A percentile compares a stretch with the other conserved stretches of the same genome.
phyloP scores from a whole-genome alignment of 2,888 invertebrate species.

The Congeria kusceri region DNA sequence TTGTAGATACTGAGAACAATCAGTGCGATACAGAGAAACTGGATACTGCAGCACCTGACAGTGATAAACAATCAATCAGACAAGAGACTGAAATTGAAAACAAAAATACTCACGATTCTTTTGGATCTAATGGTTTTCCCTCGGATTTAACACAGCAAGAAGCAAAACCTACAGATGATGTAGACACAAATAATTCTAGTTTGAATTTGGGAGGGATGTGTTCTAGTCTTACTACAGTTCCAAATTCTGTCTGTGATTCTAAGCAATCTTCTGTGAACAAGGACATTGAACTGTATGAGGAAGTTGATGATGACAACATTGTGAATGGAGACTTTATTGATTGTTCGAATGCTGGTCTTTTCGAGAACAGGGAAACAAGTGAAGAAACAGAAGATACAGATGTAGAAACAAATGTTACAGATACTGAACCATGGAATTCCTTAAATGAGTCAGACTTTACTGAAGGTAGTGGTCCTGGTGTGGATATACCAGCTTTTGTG shows the following conservation, averaged over 20 bases:
- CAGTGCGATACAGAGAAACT: too few relatives aligned
- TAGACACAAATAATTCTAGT: too few relatives aligned
- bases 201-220: too few relatives aligned
- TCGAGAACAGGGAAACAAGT: background rate
- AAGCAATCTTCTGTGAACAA: background rate
- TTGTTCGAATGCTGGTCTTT: slow-evolving; percentile 17
- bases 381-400: background rate
- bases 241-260: too few relatives aligned
- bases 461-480: background rate
- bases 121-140: background rate
- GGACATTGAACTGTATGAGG: background rate
- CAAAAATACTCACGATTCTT: background rate
- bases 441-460: slow-evolving; percentile 48
- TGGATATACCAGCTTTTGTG: slow-evolving; percentile 13
- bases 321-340: slow-evolving; percentile 40
- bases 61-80: too few relatives aligned
- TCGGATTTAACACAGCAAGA: too few relatives aligned
- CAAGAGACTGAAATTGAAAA: background rate
- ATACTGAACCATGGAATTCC: slow-evolving; percentile 54
- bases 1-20: too few relatives aligned
- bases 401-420: slow-evolving; percentile 24
- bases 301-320: slow-evolving; percentile 9
- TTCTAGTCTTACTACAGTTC: too few relatives aligned
- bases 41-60: too few relatives aligned
- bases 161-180: too few relatives aligned